Conservation (phyloP, 2,888 invertebrate genomes). For the Eristalis pertinax region DNA sequence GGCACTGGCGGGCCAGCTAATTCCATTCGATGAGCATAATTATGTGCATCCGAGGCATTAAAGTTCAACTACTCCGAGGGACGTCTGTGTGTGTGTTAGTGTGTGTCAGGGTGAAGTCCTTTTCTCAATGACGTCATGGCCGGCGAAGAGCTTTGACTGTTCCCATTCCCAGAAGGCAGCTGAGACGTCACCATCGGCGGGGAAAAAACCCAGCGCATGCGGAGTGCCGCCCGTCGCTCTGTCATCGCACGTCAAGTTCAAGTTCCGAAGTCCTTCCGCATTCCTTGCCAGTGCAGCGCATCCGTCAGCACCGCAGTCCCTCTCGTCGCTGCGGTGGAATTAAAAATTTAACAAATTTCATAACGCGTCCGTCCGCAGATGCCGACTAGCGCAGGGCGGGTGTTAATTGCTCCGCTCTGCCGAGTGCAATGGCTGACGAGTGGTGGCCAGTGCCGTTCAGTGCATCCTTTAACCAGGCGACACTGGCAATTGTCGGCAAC, state of each 20-base stretch:
- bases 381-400: background rate
- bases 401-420: conserved; percentile 15
- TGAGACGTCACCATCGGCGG: conserved; percentile 38
- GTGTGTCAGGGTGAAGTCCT: background rate
- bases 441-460: background rate
- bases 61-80: background rate
- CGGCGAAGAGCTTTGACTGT: conserved; percentile 14
- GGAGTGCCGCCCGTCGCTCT: background rate
- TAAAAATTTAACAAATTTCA: conserved; percentile 27
- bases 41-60: conserved; percentile 26
- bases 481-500: background rate
- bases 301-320: background rate
- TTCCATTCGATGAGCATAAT: conserved; percentile 7
- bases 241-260: conserved; percentile 46
- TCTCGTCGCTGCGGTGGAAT: conserved; percentile 27
- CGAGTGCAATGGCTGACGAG: background rate
- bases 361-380: background rate
- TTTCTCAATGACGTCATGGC: conserved; percentile 36
- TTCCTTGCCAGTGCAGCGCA: conserved; percentile 5
- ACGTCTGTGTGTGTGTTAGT: background rate
- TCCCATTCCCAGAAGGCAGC: background rate
- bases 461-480: background rate
- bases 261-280: conserved; percentile 29
- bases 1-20: background rate
- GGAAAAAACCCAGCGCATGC: conserved; percentile 38